Evolutionary conservation across 1,140 invertebrate genomes (phyloP), one percentile per base, ranked within the genome.

Genomic region (Drosophila repletoides): DNA sequence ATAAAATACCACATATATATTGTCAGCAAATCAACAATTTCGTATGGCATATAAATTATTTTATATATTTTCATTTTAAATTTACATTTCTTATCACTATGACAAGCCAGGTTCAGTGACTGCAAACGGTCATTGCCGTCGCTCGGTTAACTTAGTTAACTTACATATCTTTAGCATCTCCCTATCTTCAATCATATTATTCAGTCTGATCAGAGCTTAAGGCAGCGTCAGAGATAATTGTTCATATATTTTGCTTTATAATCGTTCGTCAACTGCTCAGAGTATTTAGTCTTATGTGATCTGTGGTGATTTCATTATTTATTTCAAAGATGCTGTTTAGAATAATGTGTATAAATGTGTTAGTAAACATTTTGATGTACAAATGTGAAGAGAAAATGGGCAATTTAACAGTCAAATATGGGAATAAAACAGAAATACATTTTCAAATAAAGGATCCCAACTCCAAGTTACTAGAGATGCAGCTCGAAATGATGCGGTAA

Each of bases 401-500:
- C 0, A 51, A 51, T 19, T 10, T 61, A 21, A 51, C 26, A 4
- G 17, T 51, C 5, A 51, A 41, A 12, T 29, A 51, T 41, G 45
- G 45, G 1, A 51, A 49, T 3, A 17, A 5, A 33, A 61, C 34
- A 3, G 45, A 51, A 51, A 61, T 61, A 10, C 46, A 48, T 1
- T 41, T 61, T 10, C 15, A 45, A 2, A 22, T 58, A 3, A 58
- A 58, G 40, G 53, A 58, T 6, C 10, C 28, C 0, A 24, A n/a
- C 40, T 45, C 19, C 5, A 31, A 45, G 1, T 10, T 22, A 2
- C 3, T 45, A 3, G 31, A 58, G 19, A 3, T 12, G 19, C 53
- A 61, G 19, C 45, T 33, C 5, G 36, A 61, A 2, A 0, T 10
- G 9, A 49, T 61, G 7, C 34, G 58, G 58, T 61, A 15, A 33